Base-by-base conservation (phyloP, 1,140 invertebrate genomes). In the Akabosia matsudoensis region DNA sequence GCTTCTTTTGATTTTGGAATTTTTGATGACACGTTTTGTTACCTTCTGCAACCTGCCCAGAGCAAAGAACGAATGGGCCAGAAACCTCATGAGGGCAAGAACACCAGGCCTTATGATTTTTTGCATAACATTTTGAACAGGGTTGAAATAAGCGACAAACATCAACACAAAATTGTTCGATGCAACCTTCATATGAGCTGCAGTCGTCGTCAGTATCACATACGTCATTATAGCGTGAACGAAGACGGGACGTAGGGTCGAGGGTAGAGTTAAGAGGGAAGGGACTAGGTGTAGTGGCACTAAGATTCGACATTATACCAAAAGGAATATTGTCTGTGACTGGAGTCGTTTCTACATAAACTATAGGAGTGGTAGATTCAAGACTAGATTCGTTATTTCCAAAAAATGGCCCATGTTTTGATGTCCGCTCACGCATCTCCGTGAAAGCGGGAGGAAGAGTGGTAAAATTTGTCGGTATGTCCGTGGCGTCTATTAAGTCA, bases 131-230 rank as follows among this genome's bases (percentile, higher is more conserved):
- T 34, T 54, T 33, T 13, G 64, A 33, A 71, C 78, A 79, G 31
- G 74, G 54, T n/a, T 45, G 54, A 37, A 75, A 79, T 14, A 79
- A 52, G 64, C 52, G 28, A 82, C 90, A 91, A 28, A 90, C 90
- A 82, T 91, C 88, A 82, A 86, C 85, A 83, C 90, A 91, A 84
- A 88, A 90, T 73, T 89, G 87, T 73, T 87, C 84, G 34, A 89
- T 84, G 83, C 90, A 91, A 24, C 88, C 88, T 64, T 75, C 72
- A 67, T 74, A 73, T 52, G 78, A 75, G 51, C 72, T 31, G 45
- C 78, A 79, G 71, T 79, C 78, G 16, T 70, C 51, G 52, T 76
- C 56, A 4, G 56, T 33, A 28, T 79, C 78, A 71, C 78, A 79
- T 4, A 78, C 64, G 28, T 73, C 45, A 33, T 78, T 78, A 10